A percentile compares a stretch with the other conserved stretches of the same genome.
These are phyloP conservation scores for Ethmia dodecea DNA, from an alignment of 2,888 invertebrate genomes.

Conservation along the genomic window DNA sequence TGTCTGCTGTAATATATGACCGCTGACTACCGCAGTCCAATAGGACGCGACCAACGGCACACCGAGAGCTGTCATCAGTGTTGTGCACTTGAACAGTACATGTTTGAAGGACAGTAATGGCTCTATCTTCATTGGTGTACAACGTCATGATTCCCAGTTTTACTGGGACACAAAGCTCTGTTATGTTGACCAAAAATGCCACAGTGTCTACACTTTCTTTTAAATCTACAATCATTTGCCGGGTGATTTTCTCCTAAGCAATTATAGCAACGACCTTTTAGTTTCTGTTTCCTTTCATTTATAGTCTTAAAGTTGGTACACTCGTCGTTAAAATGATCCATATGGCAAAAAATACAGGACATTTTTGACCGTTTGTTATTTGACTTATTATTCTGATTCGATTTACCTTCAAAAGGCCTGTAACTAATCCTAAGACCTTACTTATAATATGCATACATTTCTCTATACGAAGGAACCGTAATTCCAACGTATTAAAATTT, in stretches of 20 bases:
- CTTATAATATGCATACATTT: too few relatives aligned
- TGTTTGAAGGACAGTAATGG: not conserved
- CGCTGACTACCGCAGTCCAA: slow-evolving; percentile 10
- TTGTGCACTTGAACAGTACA: too few relatives aligned
- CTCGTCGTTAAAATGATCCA: slow-evolving; percentile 10
- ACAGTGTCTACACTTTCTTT: slow-evolving; percentile 7
- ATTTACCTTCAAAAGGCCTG: too few relatives aligned
- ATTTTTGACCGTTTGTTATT: not conserved
- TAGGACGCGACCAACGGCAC: slow-evolving; percentile 1
- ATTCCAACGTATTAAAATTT: too few relatives aligned
- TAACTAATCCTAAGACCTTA: too few relatives aligned
- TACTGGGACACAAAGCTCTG: slow-evolving; percentile 4
- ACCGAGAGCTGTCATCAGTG: not conserved
- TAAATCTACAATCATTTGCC: slow-evolving; percentile 2
- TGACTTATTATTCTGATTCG: not conserved
- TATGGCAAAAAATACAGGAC: slow-evolving; percentile 9
- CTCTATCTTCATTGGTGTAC: not conserved
- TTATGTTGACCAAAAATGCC: slow-evolving; percentile 2
- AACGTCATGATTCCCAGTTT: not conserved
- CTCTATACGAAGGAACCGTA: too few relatives aligned
- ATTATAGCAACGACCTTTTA: slow-evolving; percentile 6
- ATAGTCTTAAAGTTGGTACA: slow-evolving; percentile 1
- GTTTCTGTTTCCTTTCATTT: slow-evolving; percentile 5
- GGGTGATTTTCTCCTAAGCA: slow-evolving; percentile 7
- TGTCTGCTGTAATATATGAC: slow-evolving; percentile 1